Conservation (phyloP, 2,113 vertebrate species). For the Ciconia boyciana region DNA sequence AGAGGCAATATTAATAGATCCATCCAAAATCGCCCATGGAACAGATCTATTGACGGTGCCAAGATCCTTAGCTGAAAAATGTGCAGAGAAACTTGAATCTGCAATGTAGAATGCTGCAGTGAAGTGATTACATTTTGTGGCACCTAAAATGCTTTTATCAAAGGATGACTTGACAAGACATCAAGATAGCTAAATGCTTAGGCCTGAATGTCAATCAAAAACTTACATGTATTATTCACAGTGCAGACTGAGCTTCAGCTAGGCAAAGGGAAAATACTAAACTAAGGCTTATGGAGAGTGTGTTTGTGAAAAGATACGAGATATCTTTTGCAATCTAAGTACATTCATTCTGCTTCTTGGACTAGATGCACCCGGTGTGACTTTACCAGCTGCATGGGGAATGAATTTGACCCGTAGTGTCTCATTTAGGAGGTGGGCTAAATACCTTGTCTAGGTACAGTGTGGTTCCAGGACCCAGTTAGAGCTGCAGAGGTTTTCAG, state of each 20-base stretch:
- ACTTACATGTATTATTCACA: conserved; percentile 35
- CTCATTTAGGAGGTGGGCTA: neutral
- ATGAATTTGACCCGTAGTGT: neutral
- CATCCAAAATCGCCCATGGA: conserved; percentile 10
- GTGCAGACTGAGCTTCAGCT: neutral
- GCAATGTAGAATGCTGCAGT: conserved; percentile 29
- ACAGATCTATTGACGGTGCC: conserved; percentile 7
- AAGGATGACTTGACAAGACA: conserved; percentile 52
- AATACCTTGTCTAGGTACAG: neutral
- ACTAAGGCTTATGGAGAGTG: neutral
- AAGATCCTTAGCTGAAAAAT: conserved; percentile 45
- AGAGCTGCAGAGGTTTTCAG: neutral
- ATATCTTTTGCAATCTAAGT: neutral
- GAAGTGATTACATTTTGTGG: conserved; percentile 45
- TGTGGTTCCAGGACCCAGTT: neutral
- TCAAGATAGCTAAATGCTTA: conserved; percentile 54
- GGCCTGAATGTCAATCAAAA: conserved; percentile 37
- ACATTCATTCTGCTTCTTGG: neutral
- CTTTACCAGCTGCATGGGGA: neutral
- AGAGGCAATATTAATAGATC: conserved; percentile 43
- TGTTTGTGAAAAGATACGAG: neutral
- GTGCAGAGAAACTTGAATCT: conserved; percentile 41
- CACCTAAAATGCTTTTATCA: conserved; percentile 58
- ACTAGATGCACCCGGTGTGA: neutral
- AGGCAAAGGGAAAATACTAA: conserved; percentile 14